Percentiles rank a stretch among this genome's conserved stretches.
Evolutionary conservation across 2,113 vertebrate genomes (phyloP).

Genomic region (human (Homo sapiens)): DNA sequence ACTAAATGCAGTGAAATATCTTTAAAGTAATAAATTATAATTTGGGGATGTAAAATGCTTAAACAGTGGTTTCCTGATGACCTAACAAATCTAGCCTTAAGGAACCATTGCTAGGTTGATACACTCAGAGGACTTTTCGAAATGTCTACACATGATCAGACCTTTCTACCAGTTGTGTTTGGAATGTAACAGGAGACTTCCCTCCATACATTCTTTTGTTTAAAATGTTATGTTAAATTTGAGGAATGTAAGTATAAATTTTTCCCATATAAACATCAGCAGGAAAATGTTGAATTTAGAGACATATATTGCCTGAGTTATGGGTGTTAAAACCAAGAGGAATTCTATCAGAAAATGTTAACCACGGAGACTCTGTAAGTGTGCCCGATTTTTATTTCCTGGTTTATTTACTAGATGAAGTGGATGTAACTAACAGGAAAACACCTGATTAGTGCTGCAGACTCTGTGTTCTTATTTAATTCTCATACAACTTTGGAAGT

Average conservation of each 20-base stretch:
- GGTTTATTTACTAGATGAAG: neutral
- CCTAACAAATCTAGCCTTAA: neutral
- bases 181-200: neutral
- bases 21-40: neutral
- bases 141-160: neutral
- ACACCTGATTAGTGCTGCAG: neutral
- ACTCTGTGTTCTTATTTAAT: neutral
- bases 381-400: neutral
- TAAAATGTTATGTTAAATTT: neutral
- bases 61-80: neutral
- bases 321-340: neutral
- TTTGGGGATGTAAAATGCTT: neutral
- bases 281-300: neutral
- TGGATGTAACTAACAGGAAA: neutral
- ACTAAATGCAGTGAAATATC: neutral
- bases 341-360: neutral
- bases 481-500: neutral
- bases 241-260: neutral
- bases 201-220: neutral
- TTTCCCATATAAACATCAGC: neutral
- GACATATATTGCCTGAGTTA: neutral
- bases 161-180: neutral
- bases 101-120: neutral
- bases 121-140: neutral
- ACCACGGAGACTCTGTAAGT: neutral